Evolutionary conservation across 2,888 invertebrate species (phyloP).

Genomic region (Pollenia angustigena): DNA sequence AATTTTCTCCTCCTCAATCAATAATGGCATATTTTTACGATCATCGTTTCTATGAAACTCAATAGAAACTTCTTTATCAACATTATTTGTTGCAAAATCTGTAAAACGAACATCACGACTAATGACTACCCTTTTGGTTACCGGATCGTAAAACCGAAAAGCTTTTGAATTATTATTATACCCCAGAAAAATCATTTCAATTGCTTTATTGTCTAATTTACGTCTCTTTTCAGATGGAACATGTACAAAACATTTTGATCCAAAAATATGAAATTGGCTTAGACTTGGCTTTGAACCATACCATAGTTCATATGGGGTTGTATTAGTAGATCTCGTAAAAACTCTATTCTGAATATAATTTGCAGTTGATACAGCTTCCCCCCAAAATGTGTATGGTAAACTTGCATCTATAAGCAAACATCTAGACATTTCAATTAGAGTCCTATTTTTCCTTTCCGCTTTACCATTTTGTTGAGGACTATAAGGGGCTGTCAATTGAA

Average conservation of each 20-base stretch:
- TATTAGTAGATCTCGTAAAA: constrained; percentile 59
- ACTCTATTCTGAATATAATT: constrained; percentile 71
- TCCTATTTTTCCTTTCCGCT: constrained; percentile 70
- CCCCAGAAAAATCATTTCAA: constrained; percentile 73
- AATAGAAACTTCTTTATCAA: not conserved
- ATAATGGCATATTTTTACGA: not conserved
- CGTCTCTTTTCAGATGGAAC: constrained; percentile 66
- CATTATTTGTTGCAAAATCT: constrained; percentile 1
- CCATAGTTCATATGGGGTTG: constrained; percentile 70
- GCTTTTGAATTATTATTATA: constrained; percentile 74
- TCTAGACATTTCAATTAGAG: constrained; percentile 68
- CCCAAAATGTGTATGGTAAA: constrained; percentile 65
- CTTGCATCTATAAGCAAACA: constrained; percentile 68
- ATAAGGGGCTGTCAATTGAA: constrained; percentile 62
- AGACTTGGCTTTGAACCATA: constrained; percentile 67
- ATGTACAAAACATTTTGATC: constrained; percentile 72
- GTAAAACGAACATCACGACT: constrained; percentile 63
- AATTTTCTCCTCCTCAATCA: constrained; percentile 34
- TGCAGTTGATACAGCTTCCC: constrained; percentile 66
- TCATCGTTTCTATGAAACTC: not conserved
- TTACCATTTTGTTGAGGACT: constrained; percentile 72
- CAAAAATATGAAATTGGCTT: constrained; percentile 60
- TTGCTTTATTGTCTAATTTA: constrained; percentile 71
- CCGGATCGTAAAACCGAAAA: constrained; percentile 65
- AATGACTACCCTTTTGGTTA: constrained; percentile 49